A percentile compares a stretch with the other conserved stretches of the same genome.
Conservation (phyloP, 2,113 vertebrate species). For the Thermophis baileyi region DNA sequence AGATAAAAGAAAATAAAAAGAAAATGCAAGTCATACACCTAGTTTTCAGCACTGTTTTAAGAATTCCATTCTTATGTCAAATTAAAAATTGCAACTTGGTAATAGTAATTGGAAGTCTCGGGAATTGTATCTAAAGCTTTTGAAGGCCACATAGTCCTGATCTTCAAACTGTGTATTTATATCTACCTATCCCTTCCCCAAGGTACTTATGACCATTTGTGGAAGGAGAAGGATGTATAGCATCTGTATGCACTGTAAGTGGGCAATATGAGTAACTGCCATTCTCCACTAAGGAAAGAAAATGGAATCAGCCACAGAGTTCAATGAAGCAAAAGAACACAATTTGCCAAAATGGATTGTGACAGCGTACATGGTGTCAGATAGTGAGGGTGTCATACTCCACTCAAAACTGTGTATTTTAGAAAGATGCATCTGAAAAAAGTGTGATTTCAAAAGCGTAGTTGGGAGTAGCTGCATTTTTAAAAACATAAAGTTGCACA, state of each 20-base stretch:
- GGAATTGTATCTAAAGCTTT: background rate
- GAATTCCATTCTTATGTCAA: background rate
- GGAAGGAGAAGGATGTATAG: background rate
- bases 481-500: background rate
- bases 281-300: background rate
- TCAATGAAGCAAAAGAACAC: background rate
- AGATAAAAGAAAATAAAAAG: too few relatives aligned
- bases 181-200: background rate
- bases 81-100: background rate
- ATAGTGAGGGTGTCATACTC: background rate
- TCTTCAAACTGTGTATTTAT: background rate
- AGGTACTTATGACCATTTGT: background rate
- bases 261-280: background rate
- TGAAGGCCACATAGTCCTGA: background rate
- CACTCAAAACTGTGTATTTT: background rate
- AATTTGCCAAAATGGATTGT: background rate
- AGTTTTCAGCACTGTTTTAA: background rate
- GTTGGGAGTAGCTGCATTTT: background rate
- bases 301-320: background rate
- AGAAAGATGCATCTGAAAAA: background rate
- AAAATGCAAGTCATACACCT: background rate
- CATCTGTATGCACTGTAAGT: background rate
- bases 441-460: background rate
- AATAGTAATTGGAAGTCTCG: background rate
- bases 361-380: background rate